Evolutionary conservation across 2,113 vertebrate species (phyloP), one percentile per base, ranked within the genome.

Genomic region (Terrapene triunguis): DNA sequence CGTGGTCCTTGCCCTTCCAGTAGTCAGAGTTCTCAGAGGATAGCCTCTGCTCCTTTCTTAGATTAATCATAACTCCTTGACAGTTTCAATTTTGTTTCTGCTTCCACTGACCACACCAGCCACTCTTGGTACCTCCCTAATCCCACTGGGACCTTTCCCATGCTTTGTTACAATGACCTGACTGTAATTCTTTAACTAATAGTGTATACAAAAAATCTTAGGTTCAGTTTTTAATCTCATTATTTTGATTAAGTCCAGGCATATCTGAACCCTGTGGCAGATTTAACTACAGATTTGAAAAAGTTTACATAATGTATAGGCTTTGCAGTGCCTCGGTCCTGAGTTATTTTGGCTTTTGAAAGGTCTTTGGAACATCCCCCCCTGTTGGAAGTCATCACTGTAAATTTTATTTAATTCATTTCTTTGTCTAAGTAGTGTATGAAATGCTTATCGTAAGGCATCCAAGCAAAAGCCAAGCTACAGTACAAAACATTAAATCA

Each of bases 401-500:
- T 62, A 78, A 95, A 95, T 93, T 95, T 80, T 50, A 22, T 25
- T 90, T 69, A 95, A 96, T 96, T 95, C 85, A 76, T 92, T 88
- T 86, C 76, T 97, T 96, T 97, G 94, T 90, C 97, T 97, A 93
- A 97, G 93, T 95, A 0, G 32, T 95, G 94, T 92, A 90, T 94
- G 59, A 89, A 48, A 93, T 50, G 82, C 84, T 96, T 80, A 10
- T 90, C 88, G 92, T 27, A 5, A 7, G 80, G 2, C 53, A 95
- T 93, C 62, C 94, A 85, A 95, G 93, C 90, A 85, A 96, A 94
- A 94, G 55, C 27, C 90, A 93, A 94, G 88, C 89, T 95, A 93
- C 53, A 96, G 88, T 62, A 92, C 74, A 95, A 95, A 93, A 69
- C 54, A 79, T 94, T 91, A 95, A 55, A 91, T 25, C 91, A 88